These are phyloP conservation scores for Pangasius djambal DNA, from an alignment of 2,797 vertebrate species.

Conservation along the genomic window DNA sequence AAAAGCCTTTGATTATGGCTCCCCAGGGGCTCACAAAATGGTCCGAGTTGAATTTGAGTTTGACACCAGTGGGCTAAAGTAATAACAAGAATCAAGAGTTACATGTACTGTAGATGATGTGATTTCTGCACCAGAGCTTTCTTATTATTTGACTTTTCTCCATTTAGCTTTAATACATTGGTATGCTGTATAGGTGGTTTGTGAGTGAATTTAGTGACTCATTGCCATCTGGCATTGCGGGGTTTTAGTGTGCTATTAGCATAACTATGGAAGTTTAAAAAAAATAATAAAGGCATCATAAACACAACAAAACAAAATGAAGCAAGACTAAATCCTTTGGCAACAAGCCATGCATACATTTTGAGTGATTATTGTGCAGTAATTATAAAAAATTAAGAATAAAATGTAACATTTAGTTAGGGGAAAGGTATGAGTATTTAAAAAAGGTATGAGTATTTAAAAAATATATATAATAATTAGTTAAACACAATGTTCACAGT, in stretches of 20 bases:
- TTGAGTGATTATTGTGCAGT: slow-evolving; percentile 66
- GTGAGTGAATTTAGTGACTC: slow-evolving; percentile 1
- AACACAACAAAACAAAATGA: slow-evolving; percentile 59
- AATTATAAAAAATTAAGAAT: background rate
- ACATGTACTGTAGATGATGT: background rate
- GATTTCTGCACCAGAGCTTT: background rate
- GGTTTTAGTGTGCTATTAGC: slow-evolving; percentile 1
- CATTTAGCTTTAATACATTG: background rate
- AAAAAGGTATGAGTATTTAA: background rate
- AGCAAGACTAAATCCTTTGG: slow-evolving; percentile 64
- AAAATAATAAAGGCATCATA: slow-evolving; percentile 39
- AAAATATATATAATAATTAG: slow-evolving; percentile 30
- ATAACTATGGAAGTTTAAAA: slow-evolving; percentile 12
- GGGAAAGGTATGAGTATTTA: background rate
- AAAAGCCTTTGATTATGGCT: background rate
- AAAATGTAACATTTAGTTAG: background rate
- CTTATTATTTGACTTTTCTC: slow-evolving; percentile 1
- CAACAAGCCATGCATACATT: slow-evolving; percentile 69
- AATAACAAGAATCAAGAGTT: background rate
- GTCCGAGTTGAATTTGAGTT: background rate
- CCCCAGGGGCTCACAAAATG: background rate
- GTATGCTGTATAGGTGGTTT: background rate
- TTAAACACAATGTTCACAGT: slow-evolving; percentile 40
- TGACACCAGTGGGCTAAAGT: background rate
- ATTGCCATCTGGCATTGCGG: slow-evolving; percentile 17